Evolutionary conservation across 2,888 invertebrate species (phyloP).

Genomic region (Cephus pygmeus): DNA sequence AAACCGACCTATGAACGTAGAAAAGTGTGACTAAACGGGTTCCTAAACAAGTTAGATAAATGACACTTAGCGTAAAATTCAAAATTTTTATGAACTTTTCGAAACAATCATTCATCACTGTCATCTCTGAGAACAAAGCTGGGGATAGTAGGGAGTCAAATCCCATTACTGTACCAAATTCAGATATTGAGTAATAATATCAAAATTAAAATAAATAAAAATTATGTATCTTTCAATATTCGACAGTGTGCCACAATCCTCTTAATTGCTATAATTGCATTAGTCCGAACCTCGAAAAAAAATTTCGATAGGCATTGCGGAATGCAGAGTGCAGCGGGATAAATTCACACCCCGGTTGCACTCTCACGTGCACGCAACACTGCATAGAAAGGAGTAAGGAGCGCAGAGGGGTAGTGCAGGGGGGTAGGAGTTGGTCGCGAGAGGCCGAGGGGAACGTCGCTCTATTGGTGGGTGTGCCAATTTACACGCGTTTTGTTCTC

Average conservation of each 20-base stretch:
- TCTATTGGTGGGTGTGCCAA: conserved; percentile 56
- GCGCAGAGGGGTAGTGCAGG: neutral
- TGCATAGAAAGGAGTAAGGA: conserved; percentile 26
- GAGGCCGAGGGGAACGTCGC: conserved; percentile 15
- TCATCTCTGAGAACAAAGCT: neutral
- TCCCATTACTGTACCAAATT: too few species aligned
- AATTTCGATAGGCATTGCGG: neutral
- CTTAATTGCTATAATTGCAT: neutral
- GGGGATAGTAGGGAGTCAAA: too few species aligned
- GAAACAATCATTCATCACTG: too few species aligned
- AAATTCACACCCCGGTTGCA: conserved; percentile 47
- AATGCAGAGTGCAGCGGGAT: conserved; percentile 14
- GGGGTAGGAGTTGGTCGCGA: conserved; percentile 10
- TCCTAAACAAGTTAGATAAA: too few species aligned
- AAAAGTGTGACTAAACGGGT: neutral
- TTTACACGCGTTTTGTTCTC: conserved; percentile 61
- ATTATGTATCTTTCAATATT: too few species aligned
- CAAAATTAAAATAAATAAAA: too few species aligned
- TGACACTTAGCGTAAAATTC: too few species aligned
- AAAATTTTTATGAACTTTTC: too few species aligned
- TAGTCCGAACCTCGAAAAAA: neutral
- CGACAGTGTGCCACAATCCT: neutral
- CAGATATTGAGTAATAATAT: too few species aligned
- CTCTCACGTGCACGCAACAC: conserved; percentile 31
- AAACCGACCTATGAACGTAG: neutral